phyloP scores from a whole-genome alignment of 2,888 invertebrate genomes.

The Idaea aversata region DNA sequence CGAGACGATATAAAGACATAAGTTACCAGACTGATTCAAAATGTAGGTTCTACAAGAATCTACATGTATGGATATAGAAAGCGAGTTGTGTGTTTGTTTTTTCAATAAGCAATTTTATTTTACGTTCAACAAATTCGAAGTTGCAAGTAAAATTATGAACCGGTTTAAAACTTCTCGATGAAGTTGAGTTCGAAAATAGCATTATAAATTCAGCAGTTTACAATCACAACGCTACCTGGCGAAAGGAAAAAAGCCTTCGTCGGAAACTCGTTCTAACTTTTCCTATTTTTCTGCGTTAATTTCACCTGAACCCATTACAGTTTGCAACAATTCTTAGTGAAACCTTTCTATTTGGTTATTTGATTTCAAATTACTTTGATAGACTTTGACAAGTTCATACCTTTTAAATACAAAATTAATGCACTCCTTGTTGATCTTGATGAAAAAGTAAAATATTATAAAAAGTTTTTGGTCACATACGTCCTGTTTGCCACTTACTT shows the following conservation, averaged over 20 bases:
- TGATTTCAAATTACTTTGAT: slow-evolving; percentile 71
- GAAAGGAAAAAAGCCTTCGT: slow-evolving; percentile 68
- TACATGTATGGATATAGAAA: neutral
- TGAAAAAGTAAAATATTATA: no score
- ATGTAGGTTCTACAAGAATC: no score
- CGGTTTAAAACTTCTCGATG: slow-evolving; percentile 74
- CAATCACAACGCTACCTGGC: slow-evolving; percentile 77
- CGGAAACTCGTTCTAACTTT: slow-evolving; percentile 79
- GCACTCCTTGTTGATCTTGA: no score
- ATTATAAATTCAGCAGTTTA: slow-evolving; percentile 80
- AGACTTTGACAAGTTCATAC: slow-evolving; percentile 31
- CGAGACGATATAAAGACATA: no score
- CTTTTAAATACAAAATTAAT: no score
- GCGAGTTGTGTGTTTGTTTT: neutral
- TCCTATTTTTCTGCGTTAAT: slow-evolving; percentile 81
- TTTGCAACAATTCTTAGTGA: slow-evolving; percentile 77
- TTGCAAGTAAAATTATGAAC: slow-evolving; percentile 70
- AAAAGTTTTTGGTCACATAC: no score
- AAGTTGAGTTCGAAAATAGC: slow-evolving; percentile 78
- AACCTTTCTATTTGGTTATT: slow-evolving; percentile 70
- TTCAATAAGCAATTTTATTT: slow-evolving; percentile 6
- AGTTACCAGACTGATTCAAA: no score
- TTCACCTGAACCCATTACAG: slow-evolving; percentile 79
- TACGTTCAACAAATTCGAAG: slow-evolving; percentile 37
- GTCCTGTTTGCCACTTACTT: no score